Conservation (phyloP, 2,797 vertebrate species). For the Dipus sagitta region DNA sequence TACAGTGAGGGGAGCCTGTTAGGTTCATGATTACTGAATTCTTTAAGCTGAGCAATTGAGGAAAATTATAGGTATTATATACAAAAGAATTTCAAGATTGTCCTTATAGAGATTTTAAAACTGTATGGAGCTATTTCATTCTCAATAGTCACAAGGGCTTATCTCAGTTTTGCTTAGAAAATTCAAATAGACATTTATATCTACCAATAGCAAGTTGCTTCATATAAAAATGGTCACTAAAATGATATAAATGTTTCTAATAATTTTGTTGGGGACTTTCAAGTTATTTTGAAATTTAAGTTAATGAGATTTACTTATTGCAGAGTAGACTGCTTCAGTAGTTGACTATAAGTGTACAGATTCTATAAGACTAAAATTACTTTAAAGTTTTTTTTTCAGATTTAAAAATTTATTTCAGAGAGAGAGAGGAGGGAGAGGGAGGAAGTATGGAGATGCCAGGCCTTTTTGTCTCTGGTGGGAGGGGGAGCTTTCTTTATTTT, state of each 20-base stretch:
- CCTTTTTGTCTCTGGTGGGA: too few relatives aligned
- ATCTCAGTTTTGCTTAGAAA: conserved; percentile 44
- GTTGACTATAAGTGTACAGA: neutral
- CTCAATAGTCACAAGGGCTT: neutral
- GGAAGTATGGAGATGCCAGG: too few relatives aligned
- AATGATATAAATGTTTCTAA: neutral
- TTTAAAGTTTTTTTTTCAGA: neutral
- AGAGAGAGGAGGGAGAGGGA: too few relatives aligned
- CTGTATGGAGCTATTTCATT: conserved; percentile 44
- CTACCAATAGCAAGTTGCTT: conserved; percentile 9
- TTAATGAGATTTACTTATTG: conserved; percentile 15
- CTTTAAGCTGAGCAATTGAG: neutral
- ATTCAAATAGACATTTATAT: neutral
- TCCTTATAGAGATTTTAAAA: conserved; percentile 27
- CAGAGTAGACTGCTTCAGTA: neutral
- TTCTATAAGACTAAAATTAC: neutral
- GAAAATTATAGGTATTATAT: conserved; percentile 27
- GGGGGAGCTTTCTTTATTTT: too few relatives aligned
- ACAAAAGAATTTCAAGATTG: conserved; percentile 52
- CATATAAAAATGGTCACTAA: neutral
- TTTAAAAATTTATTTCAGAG: too few relatives aligned
- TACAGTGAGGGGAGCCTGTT: conserved; percentile 33
- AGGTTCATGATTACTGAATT: neutral
- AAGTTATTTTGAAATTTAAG: conserved; percentile 13
- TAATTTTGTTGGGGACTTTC: neutral